These are phyloP conservation scores for Amorpha juglandis DNA, from an alignment of 2,888 invertebrate genomes.

Conservation along the genomic window DNA sequence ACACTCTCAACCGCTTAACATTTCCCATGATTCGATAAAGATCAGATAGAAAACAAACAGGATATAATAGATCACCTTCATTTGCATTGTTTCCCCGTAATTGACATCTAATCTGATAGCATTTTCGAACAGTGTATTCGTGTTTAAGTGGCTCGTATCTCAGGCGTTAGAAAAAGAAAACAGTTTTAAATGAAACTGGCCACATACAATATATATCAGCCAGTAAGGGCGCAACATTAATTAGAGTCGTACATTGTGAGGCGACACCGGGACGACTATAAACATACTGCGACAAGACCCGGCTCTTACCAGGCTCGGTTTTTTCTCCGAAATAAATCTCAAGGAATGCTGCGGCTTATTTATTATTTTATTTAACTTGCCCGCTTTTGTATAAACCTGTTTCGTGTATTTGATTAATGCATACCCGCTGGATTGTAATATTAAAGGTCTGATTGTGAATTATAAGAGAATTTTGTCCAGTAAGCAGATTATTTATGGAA, in stretches of 20 bases:
- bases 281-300: constrained; percentile 75
- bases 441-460: constrained; percentile 77
- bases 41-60: constrained; percentile 58
- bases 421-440: constrained; percentile 63
- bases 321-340: constrained; percentile 83
- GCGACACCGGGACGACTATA: constrained; percentile 70
- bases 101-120: constrained; percentile 50
- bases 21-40: constrained; percentile 64
- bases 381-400: constrained; percentile 78
- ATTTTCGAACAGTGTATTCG: constrained; percentile 30
- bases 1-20: constrained; percentile 42
- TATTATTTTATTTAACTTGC: constrained; percentile 81
- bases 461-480: constrained; percentile 71
- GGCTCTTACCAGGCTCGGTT: constrained; percentile 72
- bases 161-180: constrained; percentile 29
- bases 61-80: constrained; percentile 55
- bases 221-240: constrained; percentile 71
- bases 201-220: constrained; percentile 62
- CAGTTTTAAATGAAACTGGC: constrained; percentile 56
- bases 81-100: constrained; percentile 61
- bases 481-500: constrained; percentile 77
- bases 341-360: constrained; percentile 77
- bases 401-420: constrained; percentile 79
- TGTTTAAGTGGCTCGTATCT: constrained; percentile 30
- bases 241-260: constrained; percentile 74